Evolutionary conservation across 2,888 invertebrate genomes (phyloP).

Genomic region (Zonitis immaculata): DNA sequence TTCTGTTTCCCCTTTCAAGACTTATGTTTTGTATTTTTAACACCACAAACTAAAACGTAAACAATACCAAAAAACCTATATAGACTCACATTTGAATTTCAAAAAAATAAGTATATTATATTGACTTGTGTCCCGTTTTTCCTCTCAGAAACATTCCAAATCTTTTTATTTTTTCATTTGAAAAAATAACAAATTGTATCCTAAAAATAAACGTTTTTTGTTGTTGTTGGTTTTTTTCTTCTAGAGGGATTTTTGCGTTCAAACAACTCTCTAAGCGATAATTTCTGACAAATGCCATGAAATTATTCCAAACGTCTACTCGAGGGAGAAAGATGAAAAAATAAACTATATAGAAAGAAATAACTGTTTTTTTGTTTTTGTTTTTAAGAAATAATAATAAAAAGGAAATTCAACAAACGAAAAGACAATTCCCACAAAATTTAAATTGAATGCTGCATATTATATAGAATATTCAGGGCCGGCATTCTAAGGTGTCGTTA

Average conservation of each 20-base stretch:
- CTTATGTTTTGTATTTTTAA: constrained; percentile 32
- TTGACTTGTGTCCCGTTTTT: background rate
- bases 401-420: constrained; percentile 13
- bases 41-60: constrained; percentile 16
- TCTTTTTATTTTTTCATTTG: background rate
- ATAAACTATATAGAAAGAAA: constrained; percentile 40
- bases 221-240: background rate
- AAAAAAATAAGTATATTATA: background rate
- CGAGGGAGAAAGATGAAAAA: background rate
- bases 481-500: constrained; percentile 44
- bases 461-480: constrained; percentile 44
- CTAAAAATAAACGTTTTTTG: background rate
- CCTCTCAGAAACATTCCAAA: background rate
- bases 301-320: constrained; percentile 1
- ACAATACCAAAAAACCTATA: constrained; percentile 3
- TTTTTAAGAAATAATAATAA: constrained; percentile 32
- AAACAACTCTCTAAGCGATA: background rate
- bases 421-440: constrained; percentile 44
- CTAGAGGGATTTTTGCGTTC: background rate
- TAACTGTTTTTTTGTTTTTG: too few species aligned
- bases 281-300: constrained; percentile 1
- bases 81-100: too few species aligned
- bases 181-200: background rate
- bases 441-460: constrained; percentile 46
- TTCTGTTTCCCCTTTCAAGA: constrained; percentile 23